phyloP scores from a whole-genome alignment of 2,113 vertebrate genomes.

The Vulpes ferrilata region DNA sequence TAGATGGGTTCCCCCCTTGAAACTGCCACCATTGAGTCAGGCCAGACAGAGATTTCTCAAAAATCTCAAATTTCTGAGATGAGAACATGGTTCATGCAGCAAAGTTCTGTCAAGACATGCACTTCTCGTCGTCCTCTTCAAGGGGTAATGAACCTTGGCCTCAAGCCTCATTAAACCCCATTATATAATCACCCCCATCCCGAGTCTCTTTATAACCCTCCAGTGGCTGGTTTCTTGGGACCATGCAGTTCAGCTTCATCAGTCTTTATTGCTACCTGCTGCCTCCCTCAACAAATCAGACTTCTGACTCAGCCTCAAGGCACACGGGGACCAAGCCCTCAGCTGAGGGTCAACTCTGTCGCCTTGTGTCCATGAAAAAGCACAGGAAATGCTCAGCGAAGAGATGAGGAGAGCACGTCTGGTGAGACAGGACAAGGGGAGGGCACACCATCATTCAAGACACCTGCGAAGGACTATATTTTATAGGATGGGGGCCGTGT shows the following conservation, averaged over 20 bases:
- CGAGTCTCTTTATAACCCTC: neutral
- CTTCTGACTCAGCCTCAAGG: slow-evolving; percentile 40
- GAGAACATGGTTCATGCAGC: neutral
- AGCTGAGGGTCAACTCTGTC: neutral
- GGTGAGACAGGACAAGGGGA: rapidly evolving
- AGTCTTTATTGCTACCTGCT: slow-evolving; percentile 53
- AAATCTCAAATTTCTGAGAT: neutral
- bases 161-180: slow-evolving; percentile 76
- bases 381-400: neutral
- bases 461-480: rapidly evolving
- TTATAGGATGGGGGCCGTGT: rapidly evolving
- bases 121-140: neutral
- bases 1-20: neutral
- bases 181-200: slow-evolving; percentile 66
- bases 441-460: neutral
- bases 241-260: neutral
- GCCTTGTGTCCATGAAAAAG: neutral
- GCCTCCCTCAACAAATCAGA: neutral
- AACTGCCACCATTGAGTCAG: neutral
- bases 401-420: neutral
- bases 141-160: slow-evolving; percentile 65
- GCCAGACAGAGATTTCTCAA: neutral
- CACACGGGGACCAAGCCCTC: neutral
- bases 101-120: neutral
- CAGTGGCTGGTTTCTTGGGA: neutral